Evolutionary conservation across 2,113 vertebrate genomes (phyloP).

Genomic region (Catharus fuscescens): DNA sequence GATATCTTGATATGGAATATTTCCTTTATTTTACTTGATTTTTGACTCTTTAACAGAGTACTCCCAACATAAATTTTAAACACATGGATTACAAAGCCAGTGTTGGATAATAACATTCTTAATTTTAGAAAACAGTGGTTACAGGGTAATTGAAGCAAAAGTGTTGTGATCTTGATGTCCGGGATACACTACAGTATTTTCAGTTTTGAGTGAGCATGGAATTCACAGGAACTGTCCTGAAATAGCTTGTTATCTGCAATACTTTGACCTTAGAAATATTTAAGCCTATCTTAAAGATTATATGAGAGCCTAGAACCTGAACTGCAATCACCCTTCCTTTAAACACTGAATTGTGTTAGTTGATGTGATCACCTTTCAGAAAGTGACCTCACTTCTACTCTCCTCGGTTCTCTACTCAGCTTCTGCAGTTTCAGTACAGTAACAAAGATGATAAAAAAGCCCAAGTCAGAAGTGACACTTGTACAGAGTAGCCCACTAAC

Average conservation of each 20-base stretch:
- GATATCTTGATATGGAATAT: background rate
- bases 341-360: background rate
- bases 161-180: background rate
- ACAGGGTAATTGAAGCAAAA: background rate
- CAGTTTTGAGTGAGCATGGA: background rate
- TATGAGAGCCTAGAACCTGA: background rate
- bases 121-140: background rate
- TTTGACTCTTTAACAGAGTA: background rate
- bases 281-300: background rate
- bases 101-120: background rate
- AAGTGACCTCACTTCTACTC: background rate
- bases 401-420: background rate
- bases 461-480: background rate
- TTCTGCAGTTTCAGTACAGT: background rate
- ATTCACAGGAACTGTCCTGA: background rate
- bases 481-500: background rate
- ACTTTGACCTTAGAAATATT: background rate
- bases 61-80: background rate
- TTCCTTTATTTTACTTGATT: background rate
- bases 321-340: background rate
- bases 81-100: background rate
- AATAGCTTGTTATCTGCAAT: background rate
- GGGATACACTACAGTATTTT: background rate
- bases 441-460: background rate
- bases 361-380: background rate